Percentiles rank a stretch among this genome's conserved stretches.
Evolutionary conservation across 2,797 vertebrate genomes (phyloP).

Genomic region (Dendrocincla fuliginosa): DNA sequence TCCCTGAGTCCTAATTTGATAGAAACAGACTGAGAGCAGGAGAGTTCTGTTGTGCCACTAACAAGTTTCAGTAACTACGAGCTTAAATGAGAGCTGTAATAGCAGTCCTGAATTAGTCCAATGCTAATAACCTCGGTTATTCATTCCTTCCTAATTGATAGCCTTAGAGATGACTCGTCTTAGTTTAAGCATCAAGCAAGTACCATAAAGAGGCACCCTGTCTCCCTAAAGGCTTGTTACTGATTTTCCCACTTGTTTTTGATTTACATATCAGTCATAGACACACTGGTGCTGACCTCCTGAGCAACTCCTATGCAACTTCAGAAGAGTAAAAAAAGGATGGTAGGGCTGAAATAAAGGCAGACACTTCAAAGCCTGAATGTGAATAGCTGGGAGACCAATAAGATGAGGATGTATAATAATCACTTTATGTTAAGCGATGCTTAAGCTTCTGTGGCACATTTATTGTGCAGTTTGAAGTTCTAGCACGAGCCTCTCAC

Average conservation of each 20-base stretch:
- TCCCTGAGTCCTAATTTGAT: background rate
- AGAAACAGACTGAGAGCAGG: background rate
- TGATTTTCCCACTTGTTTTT: slow-evolving; percentile 12
- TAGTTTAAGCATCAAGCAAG: background rate
- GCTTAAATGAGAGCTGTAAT: background rate
- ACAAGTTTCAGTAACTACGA: background rate
- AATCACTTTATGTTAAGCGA: background rate
- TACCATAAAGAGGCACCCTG: background rate
- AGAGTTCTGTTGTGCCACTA: background rate
- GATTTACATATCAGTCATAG: slow-evolving; percentile 25
- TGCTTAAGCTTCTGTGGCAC: background rate
- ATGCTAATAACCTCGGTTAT: background rate
- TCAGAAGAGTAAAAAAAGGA: background rate
- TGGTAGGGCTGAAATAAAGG: background rate
- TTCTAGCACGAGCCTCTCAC: background rate
- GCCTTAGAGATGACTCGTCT: background rate
- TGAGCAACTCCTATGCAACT: background rate
- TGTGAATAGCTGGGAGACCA: slow-evolving; percentile 6
- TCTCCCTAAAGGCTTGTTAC: slow-evolving; percentile 9
- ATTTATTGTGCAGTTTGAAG: slow-evolving; percentile 2
- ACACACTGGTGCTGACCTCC: background rate
- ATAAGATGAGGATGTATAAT: background rate
- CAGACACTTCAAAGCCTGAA: slow-evolving; percentile 29
- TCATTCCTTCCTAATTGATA: slow-evolving; percentile 12
- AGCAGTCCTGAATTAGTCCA: background rate